Conservation (phyloP, 2,888 invertebrate genomes). For the Exocentrus adspersus region DNA sequence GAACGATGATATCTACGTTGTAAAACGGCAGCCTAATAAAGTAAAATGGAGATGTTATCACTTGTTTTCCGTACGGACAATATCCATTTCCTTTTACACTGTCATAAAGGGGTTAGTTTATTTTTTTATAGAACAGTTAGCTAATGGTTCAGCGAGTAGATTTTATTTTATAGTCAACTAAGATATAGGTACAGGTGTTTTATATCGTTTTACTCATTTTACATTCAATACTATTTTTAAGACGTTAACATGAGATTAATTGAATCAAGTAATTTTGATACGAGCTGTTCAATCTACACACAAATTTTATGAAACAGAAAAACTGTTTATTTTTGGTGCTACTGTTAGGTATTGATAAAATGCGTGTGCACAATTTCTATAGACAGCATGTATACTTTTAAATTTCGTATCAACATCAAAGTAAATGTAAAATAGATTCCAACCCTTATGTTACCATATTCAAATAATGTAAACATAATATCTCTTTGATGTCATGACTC, state of each 20-base stretch:
- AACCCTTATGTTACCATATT: conserved; percentile 13
- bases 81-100: conserved; percentile 14
- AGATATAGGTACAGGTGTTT: too few relatives aligned
- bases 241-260: too few relatives aligned
- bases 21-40: conserved; percentile 7
- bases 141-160: too few relatives aligned
- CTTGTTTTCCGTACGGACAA: conserved; percentile 8
- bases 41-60: conserved; percentile 19
- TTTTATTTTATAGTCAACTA: too few relatives aligned
- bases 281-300: too few relatives aligned
- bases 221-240: too few relatives aligned
- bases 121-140: too few relatives aligned
- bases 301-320: too few relatives aligned
- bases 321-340: background rate
- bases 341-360: background rate
- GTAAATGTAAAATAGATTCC: conserved; percentile 15
- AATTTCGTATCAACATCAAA: conserved; percentile 20
- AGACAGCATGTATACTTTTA: conserved; percentile 13
- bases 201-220: too few relatives aligned
- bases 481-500: conserved; percentile 19
- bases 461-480: conserved; percentile 23
- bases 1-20: conserved; percentile 9
- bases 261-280: too few relatives aligned
- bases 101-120: background rate
- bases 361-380: conserved; percentile 5